These are phyloP conservation scores for Meiosimyza decipiens DNA, from an alignment of 2,888 invertebrate genomes.

Conservation along the genomic window DNA sequence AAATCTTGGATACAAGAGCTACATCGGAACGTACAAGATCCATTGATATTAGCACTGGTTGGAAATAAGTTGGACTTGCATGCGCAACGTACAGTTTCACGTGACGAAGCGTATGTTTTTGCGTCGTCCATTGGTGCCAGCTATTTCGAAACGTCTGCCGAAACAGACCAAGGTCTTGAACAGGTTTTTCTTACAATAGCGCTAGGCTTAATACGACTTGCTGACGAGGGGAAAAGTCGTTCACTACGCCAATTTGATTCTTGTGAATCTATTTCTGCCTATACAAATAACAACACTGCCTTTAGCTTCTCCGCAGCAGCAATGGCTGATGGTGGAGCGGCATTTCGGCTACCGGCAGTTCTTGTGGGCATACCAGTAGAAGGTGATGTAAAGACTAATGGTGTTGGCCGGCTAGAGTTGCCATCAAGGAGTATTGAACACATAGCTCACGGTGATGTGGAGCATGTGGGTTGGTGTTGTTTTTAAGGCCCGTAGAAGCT, in stretches of 20 bases:
- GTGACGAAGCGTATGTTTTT: conserved; percentile 79
- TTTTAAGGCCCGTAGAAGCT: conserved; percentile 58
- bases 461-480: conserved; percentile 73
- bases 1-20: conserved; percentile 88
- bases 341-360: conserved; percentile 62
- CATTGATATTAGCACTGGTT: conserved; percentile 82
- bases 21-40: conserved; percentile 80
- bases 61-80: conserved; percentile 88
- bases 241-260: conserved; percentile 74
- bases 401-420: conserved; percentile 73
- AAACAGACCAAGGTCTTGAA: conserved; percentile 81
- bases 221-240: conserved; percentile 68
- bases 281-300: conserved; percentile 58
- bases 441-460: conserved; percentile 76
- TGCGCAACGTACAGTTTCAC: conserved; percentile 72
- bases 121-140: conserved; percentile 84
- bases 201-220: conserved; percentile 71
- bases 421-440: conserved; percentile 74
- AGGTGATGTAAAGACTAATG: conserved; percentile 70
- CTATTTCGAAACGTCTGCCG: conserved; percentile 87
- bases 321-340: conserved; percentile 47
- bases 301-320: conserved; percentile 54
- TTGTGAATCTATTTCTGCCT: conserved; percentile 65
- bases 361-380: conserved; percentile 68
- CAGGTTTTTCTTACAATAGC: conserved; percentile 79